phyloP scores from a whole-genome alignment of 2,888 invertebrate species.

The Pristionchus maxplancki region DNA sequence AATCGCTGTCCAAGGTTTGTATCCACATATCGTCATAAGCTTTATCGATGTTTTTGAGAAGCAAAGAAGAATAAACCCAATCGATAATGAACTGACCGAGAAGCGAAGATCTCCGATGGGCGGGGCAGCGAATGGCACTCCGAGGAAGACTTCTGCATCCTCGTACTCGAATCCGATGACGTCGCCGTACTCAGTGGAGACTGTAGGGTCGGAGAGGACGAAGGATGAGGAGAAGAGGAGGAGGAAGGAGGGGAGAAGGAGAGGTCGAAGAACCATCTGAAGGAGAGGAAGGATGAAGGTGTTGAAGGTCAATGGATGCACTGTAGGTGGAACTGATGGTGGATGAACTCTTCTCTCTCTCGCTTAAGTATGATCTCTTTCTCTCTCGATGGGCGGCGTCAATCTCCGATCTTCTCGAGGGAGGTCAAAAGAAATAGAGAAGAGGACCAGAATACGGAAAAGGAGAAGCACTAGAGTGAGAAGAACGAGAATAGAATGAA shows the following conservation, averaged over 20 bases:
- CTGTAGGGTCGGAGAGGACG: conserved; percentile 53
- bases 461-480: neutral
- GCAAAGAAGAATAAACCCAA: neutral
- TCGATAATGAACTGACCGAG: conserved; percentile 56
- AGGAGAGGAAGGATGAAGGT: conserved; percentile 8
- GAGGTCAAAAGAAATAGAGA: conserved; percentile 16
- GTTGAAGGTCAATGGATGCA: neutral
- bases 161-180: conserved; percentile 62
- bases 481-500: neutral
- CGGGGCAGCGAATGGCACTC: conserved; percentile 68
- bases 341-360: no score
- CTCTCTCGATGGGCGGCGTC: no score
- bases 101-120: conserved; percentile 67
- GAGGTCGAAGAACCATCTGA: neutral
- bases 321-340: no score
- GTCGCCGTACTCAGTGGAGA: conserved; percentile 62
- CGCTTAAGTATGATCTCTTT: no score
- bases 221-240: neutral
- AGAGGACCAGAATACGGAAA: neutral
- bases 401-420: neutral
- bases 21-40: neutral
- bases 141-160: conserved; percentile 60
- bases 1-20: neutral
- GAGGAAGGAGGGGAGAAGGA: conserved; percentile 24
- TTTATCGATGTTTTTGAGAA: neutral